Evolutionary conservation across 2,888 invertebrate genomes (phyloP).

Genomic region (Tridacna crocea): DNA sequence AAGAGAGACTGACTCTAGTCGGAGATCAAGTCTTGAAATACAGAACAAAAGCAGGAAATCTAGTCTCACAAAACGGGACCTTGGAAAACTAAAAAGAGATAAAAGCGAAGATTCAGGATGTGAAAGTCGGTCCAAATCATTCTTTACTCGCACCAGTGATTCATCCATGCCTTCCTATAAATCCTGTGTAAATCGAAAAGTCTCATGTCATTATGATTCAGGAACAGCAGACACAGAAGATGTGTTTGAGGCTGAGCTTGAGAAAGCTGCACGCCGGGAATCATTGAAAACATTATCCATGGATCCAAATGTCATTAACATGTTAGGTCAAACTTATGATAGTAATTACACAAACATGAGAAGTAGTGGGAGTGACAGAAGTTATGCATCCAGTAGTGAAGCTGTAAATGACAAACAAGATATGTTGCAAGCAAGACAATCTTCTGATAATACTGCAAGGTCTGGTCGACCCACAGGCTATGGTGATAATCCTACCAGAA

Average conservation of each 20-base stretch:
- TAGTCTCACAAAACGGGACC: constrained; percentile 5
- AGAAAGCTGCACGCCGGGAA: constrained; percentile 22
- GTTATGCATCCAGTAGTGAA: neutral
- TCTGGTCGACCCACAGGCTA: neutral
- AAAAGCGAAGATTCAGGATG: constrained; percentile 53
- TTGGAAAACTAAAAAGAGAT: neutral
- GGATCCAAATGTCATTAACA: neutral
- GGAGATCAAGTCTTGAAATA: constrained; percentile 36
- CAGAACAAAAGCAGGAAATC: constrained; percentile 33
- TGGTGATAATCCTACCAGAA: constrained; percentile 43
- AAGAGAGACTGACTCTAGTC: constrained; percentile 6
- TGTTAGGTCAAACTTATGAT: neutral
- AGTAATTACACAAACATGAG: neutral
- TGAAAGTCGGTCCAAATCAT: constrained; percentile 39
- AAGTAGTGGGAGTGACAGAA: constrained; percentile 9
- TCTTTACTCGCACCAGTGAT: constrained; percentile 29
- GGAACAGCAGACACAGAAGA: constrained; percentile 19
- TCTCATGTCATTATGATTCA: neutral
- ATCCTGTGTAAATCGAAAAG: neutral
- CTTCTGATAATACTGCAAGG: neutral
- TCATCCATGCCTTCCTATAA: constrained; percentile 16
- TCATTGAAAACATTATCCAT: constrained; percentile 3
- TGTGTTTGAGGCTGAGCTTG: constrained; percentile 36
- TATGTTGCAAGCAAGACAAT: neutral
- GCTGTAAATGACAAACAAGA: neutral